Conservation (phyloP, 2,113 vertebrate genomes). For the Jaculus jaculus region DNA sequence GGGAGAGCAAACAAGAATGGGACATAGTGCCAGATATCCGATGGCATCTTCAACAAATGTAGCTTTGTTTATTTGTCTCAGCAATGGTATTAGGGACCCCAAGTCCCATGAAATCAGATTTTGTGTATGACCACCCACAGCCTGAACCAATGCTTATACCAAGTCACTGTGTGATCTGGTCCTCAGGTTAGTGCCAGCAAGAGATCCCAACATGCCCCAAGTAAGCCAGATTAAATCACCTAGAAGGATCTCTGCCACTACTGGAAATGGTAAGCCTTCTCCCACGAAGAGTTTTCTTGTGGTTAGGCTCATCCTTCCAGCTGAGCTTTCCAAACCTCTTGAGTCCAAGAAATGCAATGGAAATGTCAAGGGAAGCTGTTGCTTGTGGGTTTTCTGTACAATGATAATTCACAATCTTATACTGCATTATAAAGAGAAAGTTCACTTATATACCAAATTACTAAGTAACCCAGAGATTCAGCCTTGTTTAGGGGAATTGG, state of each 20-base stretch:
- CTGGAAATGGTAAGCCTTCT: background rate
- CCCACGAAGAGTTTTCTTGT: background rate
- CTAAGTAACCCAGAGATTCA: background rate
- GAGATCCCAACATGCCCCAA: background rate
- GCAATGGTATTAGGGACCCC: background rate
- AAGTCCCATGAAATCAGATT: background rate
- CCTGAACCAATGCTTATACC: background rate
- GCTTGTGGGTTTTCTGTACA: background rate
- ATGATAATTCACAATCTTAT: background rate
- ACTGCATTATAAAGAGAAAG: background rate
- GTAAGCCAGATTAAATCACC: background rate
- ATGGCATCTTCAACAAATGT: background rate
- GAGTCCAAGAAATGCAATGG: background rate
- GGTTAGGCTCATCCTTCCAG: background rate
- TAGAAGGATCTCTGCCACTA: background rate
- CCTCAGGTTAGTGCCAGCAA: background rate
- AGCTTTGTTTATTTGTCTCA: background rate
- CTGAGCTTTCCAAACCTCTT: background rate
- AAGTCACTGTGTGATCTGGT: background rate
- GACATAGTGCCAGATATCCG: too few species aligned
- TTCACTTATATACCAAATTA: background rate
- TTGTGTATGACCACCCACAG: background rate
- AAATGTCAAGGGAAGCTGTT: background rate
- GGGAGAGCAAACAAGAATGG: too few species aligned
- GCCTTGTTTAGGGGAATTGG: background rate